Evolutionary conservation across 2,113 vertebrate genomes (phyloP), one percentile per base, ranked within the genome.

Genomic region (Ceuthmochares aereus): DNA sequence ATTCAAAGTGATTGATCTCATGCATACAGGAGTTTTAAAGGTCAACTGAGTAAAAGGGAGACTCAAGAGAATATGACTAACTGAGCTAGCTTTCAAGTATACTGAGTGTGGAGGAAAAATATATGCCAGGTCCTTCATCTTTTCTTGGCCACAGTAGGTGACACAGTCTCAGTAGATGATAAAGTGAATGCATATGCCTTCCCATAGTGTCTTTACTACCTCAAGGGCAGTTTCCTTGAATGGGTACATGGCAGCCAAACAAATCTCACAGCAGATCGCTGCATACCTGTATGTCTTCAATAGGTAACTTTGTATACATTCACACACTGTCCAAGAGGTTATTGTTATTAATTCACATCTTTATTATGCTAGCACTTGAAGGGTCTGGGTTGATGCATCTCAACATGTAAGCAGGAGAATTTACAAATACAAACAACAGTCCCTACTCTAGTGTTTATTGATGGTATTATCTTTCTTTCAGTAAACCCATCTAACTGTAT

Each of bases 21-120:
- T 36, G 32, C 30, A 88, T 45, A n/a, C 80, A 77, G 70, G 54
- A 84, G 45, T 90, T 87, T 92, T 66, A 77, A 94, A 92, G 84
- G 84, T 94, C 86, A 92, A 43, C 15, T 62, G 37, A 43, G 59
- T 82, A 36, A 73, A 90, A 70, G 45, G 27, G 12, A 70, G 10
- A 49, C 70, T 78, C 58, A 16, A 47, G 56, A 68, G 70, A 69
- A 37, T 85, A 54, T n/a, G 47, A 75, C 27, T 64, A 74, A 82
- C 56, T 49, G 30, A 87, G 16, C 8, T 70, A 55, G 15, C 43
- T 60, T 66, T 81, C 78, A 25, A 64, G 25, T 40, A 32, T 62
- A 58, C 12, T 58, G 51, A 63, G 21, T 8, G 14, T 43, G 42
- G 32, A 45, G 14, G 15, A 3, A 74, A 85, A 69, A 56, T 47